Percentiles rank a stretch among this genome's conserved stretches.
These are phyloP conservation scores for Parazoanthus atlanticus DNA, from an alignment of 92 coral and sea anemone genomes.

Conservation along the genomic window DNA sequence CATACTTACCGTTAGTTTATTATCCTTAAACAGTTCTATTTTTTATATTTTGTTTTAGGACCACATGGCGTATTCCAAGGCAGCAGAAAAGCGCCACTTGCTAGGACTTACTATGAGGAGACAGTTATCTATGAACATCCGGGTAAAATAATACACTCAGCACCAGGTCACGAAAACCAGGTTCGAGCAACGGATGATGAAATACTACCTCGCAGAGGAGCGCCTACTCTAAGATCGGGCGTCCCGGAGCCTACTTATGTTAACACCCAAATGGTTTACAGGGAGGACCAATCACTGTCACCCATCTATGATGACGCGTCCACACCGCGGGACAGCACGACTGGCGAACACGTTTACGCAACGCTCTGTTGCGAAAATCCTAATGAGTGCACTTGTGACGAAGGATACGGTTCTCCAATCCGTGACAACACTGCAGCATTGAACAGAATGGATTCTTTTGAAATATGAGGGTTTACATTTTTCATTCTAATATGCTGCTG, in stretches of 20 bases:
- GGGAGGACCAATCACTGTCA: neutral
- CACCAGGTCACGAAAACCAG: neutral
- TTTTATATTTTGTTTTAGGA: neutral
- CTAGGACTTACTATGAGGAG: neutral
- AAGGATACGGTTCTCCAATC: conserved; percentile 19
- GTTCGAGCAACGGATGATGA: neutral
- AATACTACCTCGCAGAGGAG: neutral
- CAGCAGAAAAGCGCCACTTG: neutral
- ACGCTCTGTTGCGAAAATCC: conserved; percentile 21
- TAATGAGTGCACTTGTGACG: conserved; percentile 11
- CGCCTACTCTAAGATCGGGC: too few species aligned
- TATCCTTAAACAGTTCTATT: neutral
- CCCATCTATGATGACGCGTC: neutral
- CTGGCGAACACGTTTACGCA: conserved; percentile 4
- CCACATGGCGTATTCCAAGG: neutral
- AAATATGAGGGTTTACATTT: neutral
- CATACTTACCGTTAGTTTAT: too few species aligned
- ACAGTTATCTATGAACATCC: neutral
- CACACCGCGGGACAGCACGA: neutral
- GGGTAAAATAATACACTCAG: neutral
- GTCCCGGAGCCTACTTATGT: neutral
- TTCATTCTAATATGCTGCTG: too few species aligned
- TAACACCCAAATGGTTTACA: neutral
- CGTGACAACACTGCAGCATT: neutral
- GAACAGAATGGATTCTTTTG: conserved; percentile 22